Evolutionary conservation across 2,797 vertebrate species (phyloP), one percentile per base, ranked within the genome.

Genomic region (Neosilurus mollespiculum): DNA sequence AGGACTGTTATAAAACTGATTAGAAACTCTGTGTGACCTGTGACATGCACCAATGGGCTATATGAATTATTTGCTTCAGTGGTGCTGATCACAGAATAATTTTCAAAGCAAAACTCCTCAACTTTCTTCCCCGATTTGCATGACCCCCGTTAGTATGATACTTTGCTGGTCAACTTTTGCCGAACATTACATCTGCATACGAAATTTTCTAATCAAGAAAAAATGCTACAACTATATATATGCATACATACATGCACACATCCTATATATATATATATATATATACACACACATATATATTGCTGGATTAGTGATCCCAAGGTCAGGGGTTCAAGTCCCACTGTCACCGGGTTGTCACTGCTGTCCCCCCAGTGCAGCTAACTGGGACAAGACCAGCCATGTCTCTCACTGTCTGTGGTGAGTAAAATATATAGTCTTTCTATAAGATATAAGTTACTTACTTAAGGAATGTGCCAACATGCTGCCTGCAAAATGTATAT

Each of bases 91-190:
- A 71, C 16, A 62, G 24, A 64, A 81, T 64, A 51, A 72, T 58
- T 20, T 59, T 59, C 56, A 76, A 76, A 76, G 73, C 73, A 76
- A 58, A 75, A 18, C 54, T 58, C 34, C 26, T 34, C 26, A 58
- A 76, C 59, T 76, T 30, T 30, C 11, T 59, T 37, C 6, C 26
- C 22, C 18, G 37, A 8, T 34, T 22, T 59, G 73, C 56, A 76
- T 76, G 73, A 59, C 56, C 54, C 37, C 30, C 26, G 58, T 0
- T 76, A 24, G 14, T 10, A 26, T 54, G 51, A 73, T 73, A 76
- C 10, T 12, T 59, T 59, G 22, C 59, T 1, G 37, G 26, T 7
- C 56, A 53, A 11, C 14, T 12, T 58, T 56, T 75, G 53, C 24
- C 16, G 18, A 20, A 75, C 26, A 22, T 12, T 34, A 76, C 30